Conservation (phyloP, 2,797 vertebrate species). For the Erethizon dorsatum region DNA sequence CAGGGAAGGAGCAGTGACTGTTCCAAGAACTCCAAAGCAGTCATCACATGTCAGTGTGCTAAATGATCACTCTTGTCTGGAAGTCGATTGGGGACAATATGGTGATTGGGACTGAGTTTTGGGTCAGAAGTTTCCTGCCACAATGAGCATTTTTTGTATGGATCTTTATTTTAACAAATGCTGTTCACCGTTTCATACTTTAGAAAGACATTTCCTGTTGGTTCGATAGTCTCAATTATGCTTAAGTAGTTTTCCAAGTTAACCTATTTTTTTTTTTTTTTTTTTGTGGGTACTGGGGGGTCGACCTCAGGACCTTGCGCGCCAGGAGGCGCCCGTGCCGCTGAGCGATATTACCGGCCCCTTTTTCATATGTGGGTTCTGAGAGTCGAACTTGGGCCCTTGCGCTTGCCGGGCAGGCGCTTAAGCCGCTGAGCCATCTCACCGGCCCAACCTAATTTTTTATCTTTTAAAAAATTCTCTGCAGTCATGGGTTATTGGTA, state of each 20-base stretch:
- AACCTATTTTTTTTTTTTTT: too few species aligned
- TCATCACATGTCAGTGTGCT: neutral
- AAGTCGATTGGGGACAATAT: neutral
- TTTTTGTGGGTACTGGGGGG: too few species aligned
- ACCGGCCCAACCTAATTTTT: neutral
- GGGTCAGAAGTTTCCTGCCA: neutral
- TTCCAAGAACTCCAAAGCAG: neutral
- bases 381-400: too few species aligned
- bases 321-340: too few species aligned
- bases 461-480: neutral
- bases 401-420: too few species aligned
- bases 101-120: neutral
- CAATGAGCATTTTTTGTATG: neutral
- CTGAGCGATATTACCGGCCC: too few species aligned
- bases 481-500: neutral
- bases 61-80: neutral
- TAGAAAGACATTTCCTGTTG: neutral
- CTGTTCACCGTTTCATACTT: neutral
- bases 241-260: neutral
- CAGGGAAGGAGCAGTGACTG: neutral
- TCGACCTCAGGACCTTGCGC: too few species aligned
- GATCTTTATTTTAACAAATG: conserved; percentile 8
- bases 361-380: too few species aligned
- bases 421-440: too few species aligned
- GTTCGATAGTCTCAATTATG: conserved; percentile 21